Evolutionary conservation across 2,888 invertebrate species (phyloP), one percentile per base, ranked within the genome.

Genomic region (Pyrgus malvae): DNA sequence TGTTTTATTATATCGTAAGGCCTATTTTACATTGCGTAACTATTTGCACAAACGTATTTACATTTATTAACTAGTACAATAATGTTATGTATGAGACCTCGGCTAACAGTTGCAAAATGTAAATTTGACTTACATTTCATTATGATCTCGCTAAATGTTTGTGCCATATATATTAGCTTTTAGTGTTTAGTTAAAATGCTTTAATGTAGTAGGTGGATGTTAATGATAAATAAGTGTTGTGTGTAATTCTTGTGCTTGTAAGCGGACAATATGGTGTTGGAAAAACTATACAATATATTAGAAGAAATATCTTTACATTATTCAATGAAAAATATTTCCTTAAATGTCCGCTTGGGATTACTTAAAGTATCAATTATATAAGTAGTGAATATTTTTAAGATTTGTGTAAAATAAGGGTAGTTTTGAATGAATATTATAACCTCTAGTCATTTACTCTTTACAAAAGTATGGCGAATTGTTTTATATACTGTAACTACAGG

Each of bases 371-470:
- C 14, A 16, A 29, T 11, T 29, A 2, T 35, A 16, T 9, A 14
- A 9, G 35, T 35, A 19, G 19, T 38, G 37, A 38, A 19, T 38
- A 19, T 17, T 38, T 38, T n/a, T 9, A 16, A 38, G n/a, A 19
- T n/a, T n/a, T 38, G 37, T 38, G 1, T 19, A n/a, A 25, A 8
- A 31, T 29, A 44, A 19, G 25, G 14, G 19, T 44, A 44, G 31
- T 44, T 44, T 44, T 27, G 17, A 29, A 44, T 31, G 31, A 31
- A 29, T 44, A 12, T 44, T 44, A 19, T 31, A 12, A 25, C 31
- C 31, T 44, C 44, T 44, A 44, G 44, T 44, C 44, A 31, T 44
- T 19, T 31, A 44, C 44, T 44, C 31, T 44, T 44, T 23, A 44
- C 19, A 31, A 5, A 12, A 12, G 27, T 33, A 33, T n/a, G 14